Conservation (phyloP, 1,140 invertebrate genomes). For the Drosophila fuyamai region DNA sequence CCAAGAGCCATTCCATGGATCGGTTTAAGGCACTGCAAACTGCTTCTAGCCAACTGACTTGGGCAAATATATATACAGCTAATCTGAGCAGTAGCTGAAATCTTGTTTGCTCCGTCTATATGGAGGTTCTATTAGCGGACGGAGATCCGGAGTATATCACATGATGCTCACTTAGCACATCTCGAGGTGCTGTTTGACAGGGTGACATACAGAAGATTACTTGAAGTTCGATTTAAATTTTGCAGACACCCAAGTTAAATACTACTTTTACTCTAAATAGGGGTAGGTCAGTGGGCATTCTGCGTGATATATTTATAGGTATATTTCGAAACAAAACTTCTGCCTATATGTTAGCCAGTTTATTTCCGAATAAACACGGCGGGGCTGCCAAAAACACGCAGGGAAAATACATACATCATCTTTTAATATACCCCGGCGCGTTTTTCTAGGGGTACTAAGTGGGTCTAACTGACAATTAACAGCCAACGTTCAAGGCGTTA, state of each 20-base stretch:
- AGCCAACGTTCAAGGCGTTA: constrained; percentile 58
- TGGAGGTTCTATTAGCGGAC: constrained; percentile 37
- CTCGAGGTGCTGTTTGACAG: constrained; percentile 31
- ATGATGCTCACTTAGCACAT: constrained; percentile 70
- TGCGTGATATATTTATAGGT: neutral
- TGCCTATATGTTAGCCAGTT: neutral
- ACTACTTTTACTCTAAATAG: neutral
- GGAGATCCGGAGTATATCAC: constrained; percentile 46
- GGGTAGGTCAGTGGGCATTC: constrained; percentile 21
- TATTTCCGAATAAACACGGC: neutral
- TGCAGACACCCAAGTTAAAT: neutral
- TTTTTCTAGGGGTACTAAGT: constrained; percentile 29
- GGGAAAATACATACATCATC: constrained; percentile 37
- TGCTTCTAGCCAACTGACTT: constrained; percentile 23
- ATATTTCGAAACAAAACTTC: constrained; percentile 6
- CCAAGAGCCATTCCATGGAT: neutral
- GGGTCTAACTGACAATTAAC: constrained; percentile 56
- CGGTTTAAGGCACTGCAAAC: constrained; percentile 37
- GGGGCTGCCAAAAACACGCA: constrained; percentile 1
- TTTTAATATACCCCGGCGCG: constrained; percentile 9
- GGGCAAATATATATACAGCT: constrained; percentile 5
- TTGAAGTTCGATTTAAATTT: neutral
- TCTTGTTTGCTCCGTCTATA: constrained; percentile 45
- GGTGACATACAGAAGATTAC: constrained; percentile 26
- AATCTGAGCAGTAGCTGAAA: constrained; percentile 32